A percentile compares a stretch with the other conserved stretches of the same genome.
phyloP scores from a whole-genome alignment of 2,113 vertebrate genomes.

The Pteruthius melanotis region DNA sequence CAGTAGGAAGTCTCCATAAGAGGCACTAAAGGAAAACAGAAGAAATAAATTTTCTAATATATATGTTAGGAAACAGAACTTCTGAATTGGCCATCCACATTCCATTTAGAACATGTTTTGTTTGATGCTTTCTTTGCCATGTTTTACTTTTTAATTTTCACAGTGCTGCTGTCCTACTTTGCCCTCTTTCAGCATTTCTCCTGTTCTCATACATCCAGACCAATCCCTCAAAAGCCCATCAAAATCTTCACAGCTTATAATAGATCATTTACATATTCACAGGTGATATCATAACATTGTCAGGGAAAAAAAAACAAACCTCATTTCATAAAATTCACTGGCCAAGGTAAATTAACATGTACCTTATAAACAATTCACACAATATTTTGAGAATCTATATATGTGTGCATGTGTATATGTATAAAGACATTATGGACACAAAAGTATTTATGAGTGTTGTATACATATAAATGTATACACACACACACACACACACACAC shows the following conservation, averaged over 20 bases:
- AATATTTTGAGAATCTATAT: neutral
- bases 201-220: neutral
- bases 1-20: neutral
- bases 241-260: neutral
- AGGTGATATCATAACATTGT: neutral
- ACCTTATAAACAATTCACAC: neutral
- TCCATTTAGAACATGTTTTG: neutral
- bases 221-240: neutral
- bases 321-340: neutral
- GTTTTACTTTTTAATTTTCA: neutral
- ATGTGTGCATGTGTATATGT: neutral
- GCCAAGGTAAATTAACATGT: neutral
- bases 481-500: neutral
- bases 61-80: neutral
- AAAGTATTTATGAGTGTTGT: neutral
- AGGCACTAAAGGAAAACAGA: neutral
- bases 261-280: conserved; percentile 17
- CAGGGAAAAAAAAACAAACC: neutral
- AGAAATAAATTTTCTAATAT: neutral
- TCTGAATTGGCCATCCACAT: neutral
- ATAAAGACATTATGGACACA: neutral
- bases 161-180: neutral
- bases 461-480: neutral
- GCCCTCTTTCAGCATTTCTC: neutral
- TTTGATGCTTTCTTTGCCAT: neutral